Evolutionary conservation across 2,888 invertebrate genomes (phyloP), one percentile per base, ranked within the genome.

Genomic region (Megalurothrips usitatus): DNA sequence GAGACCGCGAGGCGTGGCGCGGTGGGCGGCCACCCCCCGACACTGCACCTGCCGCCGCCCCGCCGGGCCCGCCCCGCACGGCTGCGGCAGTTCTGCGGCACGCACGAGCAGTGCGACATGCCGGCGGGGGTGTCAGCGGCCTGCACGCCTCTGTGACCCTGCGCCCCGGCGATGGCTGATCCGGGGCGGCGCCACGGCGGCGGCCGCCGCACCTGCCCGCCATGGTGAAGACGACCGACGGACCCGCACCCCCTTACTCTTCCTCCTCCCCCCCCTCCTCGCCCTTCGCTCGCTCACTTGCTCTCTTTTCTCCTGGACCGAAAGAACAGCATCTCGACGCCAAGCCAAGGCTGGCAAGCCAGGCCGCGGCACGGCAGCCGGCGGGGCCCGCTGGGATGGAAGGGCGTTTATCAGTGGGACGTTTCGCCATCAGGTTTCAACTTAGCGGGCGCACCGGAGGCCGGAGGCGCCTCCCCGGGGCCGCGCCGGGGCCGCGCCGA

Each of bases 401-500:
- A 11, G 12, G 26, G 68, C 68, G 68, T 75, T 75, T 75, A 75
- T 75, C 68, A 75, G 68, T n/a, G 68, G 68, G 68, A 75, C 68
- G 68, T 75, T 26, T 23, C 23, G 68, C 68, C 68, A 75, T 75
- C 68, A 75, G 68, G 23, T 75, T 75, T 75, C 68, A 75, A 75
- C 68, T 75, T 75, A 75, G 68, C 68, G 68, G 68, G 19, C 58
- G 19, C 17, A 58, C 52, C 19, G 19, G 19, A 17, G 58, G 58
- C 58, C 58, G 58, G 14, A 19, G 14, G 58, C 10, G 52, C n/a
- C n/a, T n/a, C 52, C 14, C 12, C 17, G 58, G 19, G 14, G 17
- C 52, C 52, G 19, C 23, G 68, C 23, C 68, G 68, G 23, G 19
- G 14, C 14, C 12, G 14, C 3, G 1, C 0, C 17, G 58, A 2